Conservation (phyloP, 2,113 vertebrate species). For the Macquaria ambigua region DNA sequence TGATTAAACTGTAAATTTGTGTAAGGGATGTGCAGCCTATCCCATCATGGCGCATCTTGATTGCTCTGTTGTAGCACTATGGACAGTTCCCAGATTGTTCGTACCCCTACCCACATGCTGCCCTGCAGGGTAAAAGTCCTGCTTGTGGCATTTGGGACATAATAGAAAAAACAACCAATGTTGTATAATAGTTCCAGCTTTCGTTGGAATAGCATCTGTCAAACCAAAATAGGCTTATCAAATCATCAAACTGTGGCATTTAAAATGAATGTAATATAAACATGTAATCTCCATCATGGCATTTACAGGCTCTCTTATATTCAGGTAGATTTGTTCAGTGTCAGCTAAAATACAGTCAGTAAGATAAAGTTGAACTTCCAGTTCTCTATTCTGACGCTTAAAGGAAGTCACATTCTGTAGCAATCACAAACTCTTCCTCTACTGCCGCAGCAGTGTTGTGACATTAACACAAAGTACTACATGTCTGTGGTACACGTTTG, state of each 20-base stretch:
- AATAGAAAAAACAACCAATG: neutral
- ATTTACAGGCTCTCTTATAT: neutral
- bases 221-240: neutral
- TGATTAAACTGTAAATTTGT: slow-evolving; percentile 15
- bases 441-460: neutral
- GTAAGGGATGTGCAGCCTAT: slow-evolving; percentile 29
- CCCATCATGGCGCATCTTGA: slow-evolving; percentile 58
- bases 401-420: slow-evolving; percentile 66
- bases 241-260: neutral
- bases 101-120: slow-evolving; percentile 39
- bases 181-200: neutral
- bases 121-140: neutral
- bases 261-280: neutral
- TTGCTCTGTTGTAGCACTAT: slow-evolving; percentile 78
- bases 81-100: slow-evolving; percentile 79
- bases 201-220: neutral
- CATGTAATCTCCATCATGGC: neutral
- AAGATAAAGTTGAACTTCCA: slow-evolving; percentile 55
- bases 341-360: slow-evolving; percentile 25
- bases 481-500: neutral
- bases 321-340: slow-evolving; percentile 9
- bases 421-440: slow-evolving; percentile 69
- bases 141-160: neutral
- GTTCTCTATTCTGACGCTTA: slow-evolving; percentile 62
- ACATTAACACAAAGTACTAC: neutral